Conservation (phyloP, 2,113 vertebrate genomes). For the Tiliqua scincoides region DNA sequence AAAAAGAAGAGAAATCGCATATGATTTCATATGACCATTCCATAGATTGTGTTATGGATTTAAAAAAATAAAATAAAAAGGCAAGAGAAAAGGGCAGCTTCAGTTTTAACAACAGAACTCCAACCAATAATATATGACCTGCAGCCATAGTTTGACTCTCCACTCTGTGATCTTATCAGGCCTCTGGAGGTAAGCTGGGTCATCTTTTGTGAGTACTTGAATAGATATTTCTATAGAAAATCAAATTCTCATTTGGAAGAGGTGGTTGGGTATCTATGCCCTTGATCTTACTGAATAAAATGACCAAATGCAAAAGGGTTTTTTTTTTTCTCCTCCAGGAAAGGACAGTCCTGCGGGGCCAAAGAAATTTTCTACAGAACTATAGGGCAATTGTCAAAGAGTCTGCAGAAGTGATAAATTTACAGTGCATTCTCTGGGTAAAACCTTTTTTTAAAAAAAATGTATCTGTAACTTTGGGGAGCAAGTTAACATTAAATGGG, state of each 20-base stretch:
- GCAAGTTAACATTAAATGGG: neutral
- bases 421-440: neutral
- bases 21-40: no score
- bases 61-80: neutral
- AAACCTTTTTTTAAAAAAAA: neutral
- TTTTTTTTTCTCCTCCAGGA: neutral
- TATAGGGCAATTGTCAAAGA: neutral
- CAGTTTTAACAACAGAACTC: neutral
- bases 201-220: slow-evolving; percentile 1
- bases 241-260: neutral
- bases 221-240: neutral
- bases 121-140: neutral
- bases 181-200: neutral
- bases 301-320: neutral
- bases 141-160: neutral
- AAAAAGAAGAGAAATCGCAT: neutral
- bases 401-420: fast-evolving
- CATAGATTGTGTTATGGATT: no score
- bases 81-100: neutral
- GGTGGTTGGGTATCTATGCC: neutral
- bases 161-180: neutral
- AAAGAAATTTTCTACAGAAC: neutral
- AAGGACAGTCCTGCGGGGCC: neutral
- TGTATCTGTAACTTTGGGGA: neutral
- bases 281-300: slow-evolving; percentile 12